Conservation (phyloP, 2,888 invertebrate genomes). For the Agrypnus murinus region DNA sequence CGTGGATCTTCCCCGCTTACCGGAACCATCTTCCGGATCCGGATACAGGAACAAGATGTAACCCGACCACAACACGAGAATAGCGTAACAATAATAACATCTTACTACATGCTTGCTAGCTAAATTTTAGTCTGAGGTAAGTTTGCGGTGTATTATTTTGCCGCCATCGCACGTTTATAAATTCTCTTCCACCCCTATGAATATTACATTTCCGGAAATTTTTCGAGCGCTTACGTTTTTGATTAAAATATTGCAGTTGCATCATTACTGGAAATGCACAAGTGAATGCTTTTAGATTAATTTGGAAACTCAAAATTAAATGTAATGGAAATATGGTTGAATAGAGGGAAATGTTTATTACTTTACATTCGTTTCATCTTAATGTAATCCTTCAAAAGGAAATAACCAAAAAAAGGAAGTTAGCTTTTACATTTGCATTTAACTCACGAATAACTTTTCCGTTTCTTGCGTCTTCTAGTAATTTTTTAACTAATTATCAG, state of each 20-base stretch:
- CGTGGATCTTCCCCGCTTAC: conserved; percentile 42
- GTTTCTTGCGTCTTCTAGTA: too few species aligned
- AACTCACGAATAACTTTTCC: too few species aligned
- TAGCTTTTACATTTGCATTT: too few species aligned
- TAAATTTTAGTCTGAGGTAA: conserved; percentile 25
- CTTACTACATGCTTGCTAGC: conserved; percentile 33
- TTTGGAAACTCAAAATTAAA: neutral
- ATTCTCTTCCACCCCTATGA: neutral
- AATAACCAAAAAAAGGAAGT: too few species aligned
- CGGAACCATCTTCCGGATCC: conserved; percentile 48
- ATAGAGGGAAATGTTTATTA: too few species aligned
- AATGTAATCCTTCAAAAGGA: too few species aligned
- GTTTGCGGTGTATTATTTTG: neutral
- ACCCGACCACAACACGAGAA: conserved; percentile 49
- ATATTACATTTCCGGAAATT: too few species aligned
- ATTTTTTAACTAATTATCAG: too few species aligned
- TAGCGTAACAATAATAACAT: conserved; percentile 45
- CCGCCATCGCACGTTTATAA: neutral
- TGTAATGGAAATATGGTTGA: too few species aligned
- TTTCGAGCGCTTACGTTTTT: neutral
- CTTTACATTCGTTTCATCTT: too few species aligned
- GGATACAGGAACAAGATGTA: conserved; percentile 51
- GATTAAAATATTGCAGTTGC: too few species aligned
- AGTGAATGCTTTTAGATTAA: too few species aligned
- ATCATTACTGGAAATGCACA: neutral